These are phyloP conservation scores for Furnarius figulus DNA, from an alignment of 2,113 vertebrate genomes.

Conservation along the genomic window DNA sequence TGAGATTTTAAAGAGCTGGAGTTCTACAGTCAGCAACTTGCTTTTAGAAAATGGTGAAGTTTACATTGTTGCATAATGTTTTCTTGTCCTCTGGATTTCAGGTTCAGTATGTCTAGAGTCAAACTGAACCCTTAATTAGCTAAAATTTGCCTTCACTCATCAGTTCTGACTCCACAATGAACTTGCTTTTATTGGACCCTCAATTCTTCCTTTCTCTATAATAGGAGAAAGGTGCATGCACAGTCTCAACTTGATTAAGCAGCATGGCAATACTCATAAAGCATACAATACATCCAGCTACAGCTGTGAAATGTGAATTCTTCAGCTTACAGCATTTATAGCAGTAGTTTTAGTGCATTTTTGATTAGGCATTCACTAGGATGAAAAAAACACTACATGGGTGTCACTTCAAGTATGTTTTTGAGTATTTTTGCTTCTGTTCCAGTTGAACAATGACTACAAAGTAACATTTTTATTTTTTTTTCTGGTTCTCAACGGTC, in stretches of 20 bases:
- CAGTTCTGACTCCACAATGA: neutral
- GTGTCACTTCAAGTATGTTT: neutral
- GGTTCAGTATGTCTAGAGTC: neutral
- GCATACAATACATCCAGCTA: neutral
- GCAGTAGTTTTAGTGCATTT: neutral
- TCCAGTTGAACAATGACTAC: neutral
- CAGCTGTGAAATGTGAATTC: neutral
- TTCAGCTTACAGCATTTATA: neutral
- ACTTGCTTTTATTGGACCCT: neutral
- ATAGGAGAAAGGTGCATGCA: neutral
- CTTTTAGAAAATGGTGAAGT: neutral
- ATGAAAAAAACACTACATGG: neutral
- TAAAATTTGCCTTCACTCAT: neutral
- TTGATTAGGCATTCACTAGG: neutral
- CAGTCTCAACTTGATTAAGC: neutral
- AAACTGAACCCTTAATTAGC: neutral
- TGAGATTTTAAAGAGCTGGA: neutral
- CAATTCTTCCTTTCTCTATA: neutral
- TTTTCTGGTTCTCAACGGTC: neutral
- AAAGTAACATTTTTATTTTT: neutral
- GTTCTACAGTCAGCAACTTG: neutral
- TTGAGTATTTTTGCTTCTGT: neutral
- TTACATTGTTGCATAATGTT: neutral
- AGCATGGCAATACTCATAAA: neutral
- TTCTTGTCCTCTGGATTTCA: neutral